A percentile compares a stretch with the other conserved stretches of the same genome.
These are phyloP conservation scores for Ormyrus pomaceus DNA, from an alignment of 2,888 invertebrate genomes.

Conservation along the genomic window DNA sequence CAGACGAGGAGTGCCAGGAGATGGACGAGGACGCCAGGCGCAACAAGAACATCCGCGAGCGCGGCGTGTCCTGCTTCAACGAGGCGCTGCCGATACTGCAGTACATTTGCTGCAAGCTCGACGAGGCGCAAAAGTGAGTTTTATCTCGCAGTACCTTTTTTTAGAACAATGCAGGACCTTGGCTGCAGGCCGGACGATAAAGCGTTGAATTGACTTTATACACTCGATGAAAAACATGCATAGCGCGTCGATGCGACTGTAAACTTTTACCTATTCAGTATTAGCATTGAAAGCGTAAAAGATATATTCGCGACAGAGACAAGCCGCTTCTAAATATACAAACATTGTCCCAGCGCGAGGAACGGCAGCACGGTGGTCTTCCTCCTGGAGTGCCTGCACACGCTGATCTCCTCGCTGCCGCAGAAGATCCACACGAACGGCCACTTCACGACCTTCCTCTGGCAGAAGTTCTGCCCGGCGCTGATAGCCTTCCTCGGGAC, in stretches of 20 bases:
- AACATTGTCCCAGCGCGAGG: conserved; percentile 63
- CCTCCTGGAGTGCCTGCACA: conserved; percentile 90
- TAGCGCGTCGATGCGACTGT: too few relatives aligned
- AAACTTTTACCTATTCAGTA: too few relatives aligned
- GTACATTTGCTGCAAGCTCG: conserved; percentile 89
- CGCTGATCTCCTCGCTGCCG: conserved; percentile 88
- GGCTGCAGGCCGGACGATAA: too few relatives aligned
- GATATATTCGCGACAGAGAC: too few relatives aligned
- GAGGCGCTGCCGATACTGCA: conserved; percentile 94
- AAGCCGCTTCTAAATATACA: too few relatives aligned
- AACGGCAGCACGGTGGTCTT: conserved; percentile 84
- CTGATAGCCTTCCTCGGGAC: conserved; percentile 92
- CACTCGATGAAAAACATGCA: too few relatives aligned
- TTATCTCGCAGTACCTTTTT: not conserved
- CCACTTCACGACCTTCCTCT: conserved; percentile 91
- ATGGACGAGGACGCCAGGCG: conserved; percentile 76
- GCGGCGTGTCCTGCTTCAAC: conserved; percentile 90
- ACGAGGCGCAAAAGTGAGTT: conserved; percentile 86
- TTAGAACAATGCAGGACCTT: too few relatives aligned
- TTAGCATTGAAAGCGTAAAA: too few relatives aligned
- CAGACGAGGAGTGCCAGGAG: conserved; percentile 88
- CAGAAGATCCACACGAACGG: conserved; percentile 89
- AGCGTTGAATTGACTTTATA: too few relatives aligned
- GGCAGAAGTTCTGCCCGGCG: conserved; percentile 95
- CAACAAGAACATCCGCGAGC: conserved; percentile 76